Evolutionary conservation across 2,888 invertebrate species (phyloP), one percentile per base, ranked within the genome.

Genomic region (Andrena minutula): DNA sequence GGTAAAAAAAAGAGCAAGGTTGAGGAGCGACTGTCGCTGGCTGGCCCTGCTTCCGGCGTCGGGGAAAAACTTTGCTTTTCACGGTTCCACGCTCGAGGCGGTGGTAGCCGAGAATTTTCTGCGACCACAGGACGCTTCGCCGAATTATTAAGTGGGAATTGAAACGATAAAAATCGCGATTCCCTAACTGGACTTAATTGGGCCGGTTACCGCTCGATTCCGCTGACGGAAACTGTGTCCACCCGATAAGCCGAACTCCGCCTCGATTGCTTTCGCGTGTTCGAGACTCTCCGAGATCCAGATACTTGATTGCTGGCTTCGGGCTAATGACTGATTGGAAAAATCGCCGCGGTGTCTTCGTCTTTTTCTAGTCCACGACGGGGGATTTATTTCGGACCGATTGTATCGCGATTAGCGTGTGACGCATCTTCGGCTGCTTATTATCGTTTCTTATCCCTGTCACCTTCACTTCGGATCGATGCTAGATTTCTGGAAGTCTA

Each of bases 101-200:
- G 2, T 49, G n/a, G n/a, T 12, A 8, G 26, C 41, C n/a, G 28
- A 12, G 56, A 71, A 70, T 47, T 70, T 75, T 64, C 70, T n/a
- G 64, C 41, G 63, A 64, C 28, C 20, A 10, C 28, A 23, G n/a
- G 12, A 53, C 47, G 61, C 10, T 10, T 5, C 35, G 7, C 23
- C 20, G 2, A 56, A 69, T 41, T 60, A 35, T 64, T 28, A 20
- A 64, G n/a, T 23, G n/a, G n/a, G 12, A 74, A 61, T 68, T 41
- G 60, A 23, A 8, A n/a, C 60, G 51, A 74, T 61, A 26, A 75
- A 41, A n/a, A 68, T 66, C 47, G 3, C 49, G 1, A 60, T 75
- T 41, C 8, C 23, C 12, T 4, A 30, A 30, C 16, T 56, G 20
- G 32, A 49, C 49, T 60, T 35, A 49, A 60, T 66, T 20, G n/a